A percentile compares a stretch with the other conserved stretches of the same genome.
phyloP scores from a whole-genome alignment of 2,113 vertebrate species.

The Datnioides undecimradiatus region DNA sequence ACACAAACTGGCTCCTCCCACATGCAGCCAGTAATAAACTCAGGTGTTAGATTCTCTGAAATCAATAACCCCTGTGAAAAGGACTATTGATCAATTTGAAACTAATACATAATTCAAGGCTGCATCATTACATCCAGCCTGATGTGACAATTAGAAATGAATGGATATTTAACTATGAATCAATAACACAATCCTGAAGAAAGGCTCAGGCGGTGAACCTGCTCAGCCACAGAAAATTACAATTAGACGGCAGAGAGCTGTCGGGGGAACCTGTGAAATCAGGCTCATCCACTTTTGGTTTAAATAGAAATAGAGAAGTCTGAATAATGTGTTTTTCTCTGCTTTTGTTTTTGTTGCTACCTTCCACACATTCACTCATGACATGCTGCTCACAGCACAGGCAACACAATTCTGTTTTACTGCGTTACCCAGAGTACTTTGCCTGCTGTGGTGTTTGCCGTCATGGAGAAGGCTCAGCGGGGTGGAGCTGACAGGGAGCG shows the following conservation, averaged over 20 bases:
- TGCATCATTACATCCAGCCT: conserved; percentile 53
- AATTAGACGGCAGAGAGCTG: background rate
- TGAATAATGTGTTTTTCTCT: background rate
- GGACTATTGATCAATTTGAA: conserved; percentile 65
- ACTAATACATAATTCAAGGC: conserved; percentile 64
- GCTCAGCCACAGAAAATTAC: conserved; percentile 48
- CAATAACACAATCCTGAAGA: conserved; percentile 58
- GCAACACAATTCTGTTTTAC: background rate
- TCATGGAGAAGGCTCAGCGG: conserved; percentile 89
- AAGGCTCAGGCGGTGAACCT: conserved; percentile 34
- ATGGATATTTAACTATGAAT: conserved; percentile 62
- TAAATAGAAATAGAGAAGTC: background rate
- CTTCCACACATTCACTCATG: background rate
- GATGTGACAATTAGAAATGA: conserved; percentile 67
- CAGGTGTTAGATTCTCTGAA: conserved; percentile 34
- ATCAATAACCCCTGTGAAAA: conserved; percentile 57
- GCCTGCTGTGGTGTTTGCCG: conserved; percentile 91
- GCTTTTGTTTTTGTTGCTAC: background rate
- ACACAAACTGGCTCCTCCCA: background rate
- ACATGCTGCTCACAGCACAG: background rate
- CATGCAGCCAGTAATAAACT: conserved; percentile 40
- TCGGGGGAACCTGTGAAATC: background rate
- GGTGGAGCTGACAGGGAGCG: conserved; percentile 87
- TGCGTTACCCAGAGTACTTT: conserved; percentile 89
- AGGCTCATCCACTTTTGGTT: background rate